Evolutionary conservation across 2,888 invertebrate species (phyloP).

Genomic region (Apamea crenata): DNA sequence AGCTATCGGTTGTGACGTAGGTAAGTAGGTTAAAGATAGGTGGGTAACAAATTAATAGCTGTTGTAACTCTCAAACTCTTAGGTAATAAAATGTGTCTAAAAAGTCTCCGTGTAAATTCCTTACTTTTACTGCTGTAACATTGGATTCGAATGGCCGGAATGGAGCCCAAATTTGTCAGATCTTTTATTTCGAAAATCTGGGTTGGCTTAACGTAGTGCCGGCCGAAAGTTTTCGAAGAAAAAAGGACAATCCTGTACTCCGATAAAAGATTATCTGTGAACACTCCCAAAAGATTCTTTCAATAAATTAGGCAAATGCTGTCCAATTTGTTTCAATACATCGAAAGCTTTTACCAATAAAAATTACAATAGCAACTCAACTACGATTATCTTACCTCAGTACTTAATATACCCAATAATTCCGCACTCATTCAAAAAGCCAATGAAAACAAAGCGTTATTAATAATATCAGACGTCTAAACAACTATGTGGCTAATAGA

Average conservation of each 20-base stretch:
- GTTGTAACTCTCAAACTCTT: background rate
- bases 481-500: constrained; percentile 39
- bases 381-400: background rate
- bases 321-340: background rate
- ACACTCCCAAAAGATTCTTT: background rate
- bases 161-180: constrained; percentile 5
- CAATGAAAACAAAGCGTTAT: constrained; percentile 43
- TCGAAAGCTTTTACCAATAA: background rate
- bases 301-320: constrained; percentile 7
- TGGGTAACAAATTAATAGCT: background rate
- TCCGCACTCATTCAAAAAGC: constrained; percentile 26
- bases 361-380: background rate
- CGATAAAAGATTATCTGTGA: constrained; percentile 15
- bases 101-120: background rate
- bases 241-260: background rate
- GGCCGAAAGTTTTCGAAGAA: background rate
- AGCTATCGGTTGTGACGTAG: background rate
- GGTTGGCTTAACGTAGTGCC: constrained; percentile 11
- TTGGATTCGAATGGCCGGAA: constrained; percentile 1
- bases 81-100: background rate
- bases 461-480: constrained; percentile 41
- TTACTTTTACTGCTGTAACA: background rate
- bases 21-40: background rate
- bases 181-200: constrained; percentile 5
- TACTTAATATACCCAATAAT: constrained; percentile 19